Evolutionary conservation across 2,888 invertebrate genomes (phyloP), one percentile per base, ranked within the genome.

Genomic region (Brachypalpus laphriformis): DNA sequence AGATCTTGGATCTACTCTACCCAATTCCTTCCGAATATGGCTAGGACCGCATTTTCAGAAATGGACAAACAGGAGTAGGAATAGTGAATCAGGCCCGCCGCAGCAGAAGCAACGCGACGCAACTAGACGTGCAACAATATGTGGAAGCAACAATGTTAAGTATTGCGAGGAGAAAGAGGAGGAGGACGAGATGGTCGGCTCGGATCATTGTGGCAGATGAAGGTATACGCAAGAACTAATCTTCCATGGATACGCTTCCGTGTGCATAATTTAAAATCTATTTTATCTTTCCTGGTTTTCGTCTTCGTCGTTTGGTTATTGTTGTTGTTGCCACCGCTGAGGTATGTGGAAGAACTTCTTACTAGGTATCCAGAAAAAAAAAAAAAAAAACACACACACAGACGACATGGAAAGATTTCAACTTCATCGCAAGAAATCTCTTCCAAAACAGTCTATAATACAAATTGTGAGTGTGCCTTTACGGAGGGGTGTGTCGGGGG

Each of bases 251-350:
- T 81, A 85, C 81, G 85, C 85, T 85, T 85, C 85, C 85, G 85
- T 85, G 85, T 85, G 85, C 85, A 85, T 85, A 81, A 85, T 85
- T 85, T 85, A 81, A 85, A 85, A 85, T 85, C 85, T 81, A 85
- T 85, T 85, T 85, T 85, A 85, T 85, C 81, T 85, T 85, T 85
- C 85, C 81, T 85, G 85, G 85, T 81, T 75, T 85, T 75, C 75
- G 70, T 85, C 65, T 85, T 71, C 65, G 72, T 74, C 81, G 31
- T 11, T 54, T 47, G 65, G 54, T 40, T 40, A 40, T 34, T 75
- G 56, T 34, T 65, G 61, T 18, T 22, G 42, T 7, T 8, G 59
- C 8, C 16, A 31, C 3, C 3, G 9, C 16, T 16, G n/a, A 54
- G 51, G 51, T 31, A 68, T 77, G 77, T 71, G 66, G 51, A 66